Conservation (phyloP, 1,140 invertebrate species). For the Tribolium castaneum region DNA sequence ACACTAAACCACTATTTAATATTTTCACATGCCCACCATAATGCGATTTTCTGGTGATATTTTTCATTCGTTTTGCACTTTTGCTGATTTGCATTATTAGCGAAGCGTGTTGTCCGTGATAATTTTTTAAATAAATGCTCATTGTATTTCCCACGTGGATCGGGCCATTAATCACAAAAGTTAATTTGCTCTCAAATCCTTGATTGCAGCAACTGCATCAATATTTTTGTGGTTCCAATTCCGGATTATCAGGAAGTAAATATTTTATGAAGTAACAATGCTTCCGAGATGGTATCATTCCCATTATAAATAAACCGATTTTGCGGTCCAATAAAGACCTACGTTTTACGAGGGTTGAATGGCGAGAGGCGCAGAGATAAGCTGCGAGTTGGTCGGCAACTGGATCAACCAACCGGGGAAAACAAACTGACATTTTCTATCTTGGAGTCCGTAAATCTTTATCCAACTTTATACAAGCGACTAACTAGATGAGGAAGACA, state of each 20-base stretch:
- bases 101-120: too few species aligned
- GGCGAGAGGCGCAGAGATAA: conserved; percentile 29
- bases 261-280: conserved; percentile 36
- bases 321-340: conserved; percentile 34
- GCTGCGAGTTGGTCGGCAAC: conserved; percentile 30
- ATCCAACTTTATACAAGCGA: conserved; percentile 45
- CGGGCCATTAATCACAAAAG: conserved; percentile 14
- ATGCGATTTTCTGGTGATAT: too few species aligned
- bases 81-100: too few species aligned
- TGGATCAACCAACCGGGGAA: conserved; percentile 40
- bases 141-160: too few species aligned
- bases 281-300: conserved; percentile 26
- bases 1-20: background rate
- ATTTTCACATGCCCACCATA: too few species aligned
- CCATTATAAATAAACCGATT: conserved; percentile 34
- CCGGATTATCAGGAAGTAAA: conserved; percentile 26
- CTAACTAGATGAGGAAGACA: conserved; percentile 42
- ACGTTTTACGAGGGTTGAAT: conserved; percentile 35
- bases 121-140: too few species aligned
- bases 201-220: conserved; percentile 29
- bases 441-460: conserved; percentile 54
- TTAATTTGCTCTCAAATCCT: conserved; percentile 19
- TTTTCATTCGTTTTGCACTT: too few species aligned
- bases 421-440: conserved; percentile 56
- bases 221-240: conserved; percentile 33